A percentile compares a stretch with the other conserved stretches of the same genome.
Conservation (phyloP, 2,113 vertebrate species). For the Nanorana parkeri region DNA sequence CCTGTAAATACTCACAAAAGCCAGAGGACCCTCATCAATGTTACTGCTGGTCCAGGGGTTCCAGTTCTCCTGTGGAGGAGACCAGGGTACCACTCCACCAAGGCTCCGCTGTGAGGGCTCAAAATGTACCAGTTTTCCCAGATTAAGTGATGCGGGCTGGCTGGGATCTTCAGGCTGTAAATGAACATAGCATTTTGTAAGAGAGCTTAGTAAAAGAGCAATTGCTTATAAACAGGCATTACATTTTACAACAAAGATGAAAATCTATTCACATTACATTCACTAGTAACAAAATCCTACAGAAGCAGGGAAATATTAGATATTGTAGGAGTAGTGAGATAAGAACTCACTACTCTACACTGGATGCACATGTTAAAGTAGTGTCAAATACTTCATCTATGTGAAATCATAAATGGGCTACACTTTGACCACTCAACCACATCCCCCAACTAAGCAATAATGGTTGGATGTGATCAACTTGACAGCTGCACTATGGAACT, state of each 20-base stretch:
- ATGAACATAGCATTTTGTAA: conserved; percentile 11
- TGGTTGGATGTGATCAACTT: no score
- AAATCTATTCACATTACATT: background rate
- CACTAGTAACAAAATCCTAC: conserved; percentile 4
- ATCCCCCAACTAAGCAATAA: no score
- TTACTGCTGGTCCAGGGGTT: conserved; percentile 98
- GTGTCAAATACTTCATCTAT: no score
- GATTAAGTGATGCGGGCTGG: conserved; percentile 76
- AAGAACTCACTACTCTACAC: no score
- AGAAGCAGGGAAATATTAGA: background rate
- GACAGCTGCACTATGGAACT: no score
- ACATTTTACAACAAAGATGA: conserved; percentile 39
- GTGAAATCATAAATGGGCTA: no score
- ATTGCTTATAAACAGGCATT: background rate
- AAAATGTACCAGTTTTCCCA: conserved; percentile 89
- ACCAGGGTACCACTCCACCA: conserved; percentile 92
- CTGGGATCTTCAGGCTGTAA: conserved; percentile 78
- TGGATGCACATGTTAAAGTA: no score
- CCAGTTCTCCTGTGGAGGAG: conserved; percentile 96
- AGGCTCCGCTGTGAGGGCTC: conserved; percentile 85
- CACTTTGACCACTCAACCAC: no score
- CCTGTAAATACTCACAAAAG: conserved; percentile 77
- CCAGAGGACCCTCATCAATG: conserved; percentile 95
- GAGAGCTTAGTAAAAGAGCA: background rate
- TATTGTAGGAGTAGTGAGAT: no score